phyloP scores from a whole-genome alignment of 2,113 vertebrate species.

The Dipodomys spectabilis region DNA sequence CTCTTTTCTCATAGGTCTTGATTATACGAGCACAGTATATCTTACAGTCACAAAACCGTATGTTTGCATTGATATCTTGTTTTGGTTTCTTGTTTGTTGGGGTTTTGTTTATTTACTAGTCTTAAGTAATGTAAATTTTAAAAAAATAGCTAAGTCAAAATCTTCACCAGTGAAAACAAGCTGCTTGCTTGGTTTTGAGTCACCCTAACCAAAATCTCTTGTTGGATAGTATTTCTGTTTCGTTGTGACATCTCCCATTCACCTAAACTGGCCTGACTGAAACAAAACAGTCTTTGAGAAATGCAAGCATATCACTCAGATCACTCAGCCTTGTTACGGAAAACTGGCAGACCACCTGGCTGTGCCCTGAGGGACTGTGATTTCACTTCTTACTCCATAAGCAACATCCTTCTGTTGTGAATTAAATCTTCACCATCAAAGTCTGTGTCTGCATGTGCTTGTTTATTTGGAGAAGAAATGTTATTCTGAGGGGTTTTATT shows the following conservation, averaged over 20 bases:
- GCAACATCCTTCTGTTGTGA: constrained; percentile 79
- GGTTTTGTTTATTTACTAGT: background rate
- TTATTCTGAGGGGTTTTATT: constrained; percentile 10
- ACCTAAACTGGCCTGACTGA: constrained; percentile 59
- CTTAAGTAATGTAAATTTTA: background rate
- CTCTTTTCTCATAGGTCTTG: background rate
- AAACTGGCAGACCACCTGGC: constrained; percentile 36
- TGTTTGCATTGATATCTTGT: background rate
- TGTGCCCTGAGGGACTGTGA: constrained; percentile 63
- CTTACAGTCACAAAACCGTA: constrained; percentile 4
- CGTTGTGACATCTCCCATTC: constrained; percentile 33
- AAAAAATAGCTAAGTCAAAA: background rate
- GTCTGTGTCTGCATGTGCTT: constrained; percentile 69
- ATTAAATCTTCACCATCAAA: constrained; percentile 70
- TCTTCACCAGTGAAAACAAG: background rate
- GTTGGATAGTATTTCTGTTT: background rate
- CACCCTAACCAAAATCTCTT: background rate
- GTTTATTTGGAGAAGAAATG: constrained; percentile 70
- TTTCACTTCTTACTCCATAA: constrained; percentile 75
- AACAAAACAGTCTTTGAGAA: constrained; percentile 61
- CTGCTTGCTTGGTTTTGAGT: background rate
- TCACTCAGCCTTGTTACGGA: constrained; percentile 61
- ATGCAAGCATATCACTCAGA: constrained; percentile 53
- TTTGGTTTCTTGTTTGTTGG: background rate
- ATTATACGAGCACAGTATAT: background rate